phyloP scores from a whole-genome alignment of 2,888 invertebrate genomes.

The Didymodactylos carnosus region DNA sequence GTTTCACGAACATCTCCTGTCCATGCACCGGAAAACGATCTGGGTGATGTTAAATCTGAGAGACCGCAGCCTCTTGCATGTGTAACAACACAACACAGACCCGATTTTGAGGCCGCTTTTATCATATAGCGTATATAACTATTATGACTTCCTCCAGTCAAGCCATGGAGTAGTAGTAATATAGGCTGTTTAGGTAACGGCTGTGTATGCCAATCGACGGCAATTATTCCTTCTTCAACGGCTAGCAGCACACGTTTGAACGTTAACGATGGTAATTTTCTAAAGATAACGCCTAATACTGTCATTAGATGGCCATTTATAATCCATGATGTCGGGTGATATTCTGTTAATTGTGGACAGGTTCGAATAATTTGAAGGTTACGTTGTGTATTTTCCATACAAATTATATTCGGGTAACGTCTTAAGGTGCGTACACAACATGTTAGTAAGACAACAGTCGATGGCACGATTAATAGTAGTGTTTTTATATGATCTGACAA shows the following conservation, averaged over 20 bases:
- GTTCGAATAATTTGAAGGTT: background rate
- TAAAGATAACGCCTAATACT: background rate
- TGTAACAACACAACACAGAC: conserved; percentile 1
- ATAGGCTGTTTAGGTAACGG: background rate
- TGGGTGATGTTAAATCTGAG: conserved; percentile 5
- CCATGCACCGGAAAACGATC: conserved; percentile 10
- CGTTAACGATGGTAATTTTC: background rate
- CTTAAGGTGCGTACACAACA: background rate
- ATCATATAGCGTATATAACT: conserved; percentile 11
- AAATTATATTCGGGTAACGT: background rate
- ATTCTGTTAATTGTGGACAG: background rate
- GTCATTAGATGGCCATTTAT: conserved; percentile 5
- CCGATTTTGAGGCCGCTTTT: background rate
- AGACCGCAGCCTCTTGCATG: conserved; percentile 8
- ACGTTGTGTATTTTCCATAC: background rate
- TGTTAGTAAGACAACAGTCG: background rate
- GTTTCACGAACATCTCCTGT: conserved; percentile 1
- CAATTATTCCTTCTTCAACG: conserved; percentile 5
- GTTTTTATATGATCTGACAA: background rate
- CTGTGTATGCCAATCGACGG: conserved; percentile 6
- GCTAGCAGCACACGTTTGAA: background rate
- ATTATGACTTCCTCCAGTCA: conserved; percentile 6
- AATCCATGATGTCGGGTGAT: conserved; percentile 12
- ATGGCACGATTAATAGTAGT: background rate
- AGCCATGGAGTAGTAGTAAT: conserved; percentile 9